phyloP scores from a whole-genome alignment of 2,797 vertebrate species.

The Microcaecilia unicolor region DNA sequence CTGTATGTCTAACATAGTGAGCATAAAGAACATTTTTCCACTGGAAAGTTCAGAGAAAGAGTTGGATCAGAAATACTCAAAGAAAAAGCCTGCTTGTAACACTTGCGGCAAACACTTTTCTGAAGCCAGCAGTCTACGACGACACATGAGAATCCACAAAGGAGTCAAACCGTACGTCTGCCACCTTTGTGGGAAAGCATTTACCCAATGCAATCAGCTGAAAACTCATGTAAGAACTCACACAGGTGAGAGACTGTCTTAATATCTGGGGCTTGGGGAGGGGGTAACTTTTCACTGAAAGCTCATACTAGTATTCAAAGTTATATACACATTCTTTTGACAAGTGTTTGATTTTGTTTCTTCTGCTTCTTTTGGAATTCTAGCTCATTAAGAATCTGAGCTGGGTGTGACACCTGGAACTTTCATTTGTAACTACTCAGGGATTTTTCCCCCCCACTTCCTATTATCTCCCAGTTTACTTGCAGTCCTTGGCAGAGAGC shows the following conservation, averaged over 20 bases:
- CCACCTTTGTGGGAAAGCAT: conserved; percentile 88
- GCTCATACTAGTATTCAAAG: no score
- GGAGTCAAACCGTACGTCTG: conserved; percentile 91
- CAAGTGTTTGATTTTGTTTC: no score
- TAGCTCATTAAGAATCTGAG: no score
- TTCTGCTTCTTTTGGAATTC: no score
- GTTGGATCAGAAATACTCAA: conserved; percentile 56
- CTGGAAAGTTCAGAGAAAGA: conserved; percentile 45
- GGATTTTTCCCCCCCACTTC: no score
- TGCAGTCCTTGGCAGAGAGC: no score
- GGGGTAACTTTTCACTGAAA: no score
- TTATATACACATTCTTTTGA: no score
- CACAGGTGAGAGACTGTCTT: conserved; percentile 77
- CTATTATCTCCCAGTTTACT: no score
- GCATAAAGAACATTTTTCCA: conserved; percentile 40
- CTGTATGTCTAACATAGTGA: conserved; percentile 52
- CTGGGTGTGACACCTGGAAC: no score
- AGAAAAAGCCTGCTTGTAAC: conserved; percentile 72
- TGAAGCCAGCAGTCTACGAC: conserved; percentile 85
- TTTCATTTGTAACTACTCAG: no score
- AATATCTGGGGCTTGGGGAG: no score
- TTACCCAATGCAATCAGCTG: conserved; percentile 93
- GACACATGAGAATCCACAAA: conserved; percentile 95
- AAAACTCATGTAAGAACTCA: conserved; percentile 95
- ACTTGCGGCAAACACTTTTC: conserved; percentile 86